These are phyloP conservation scores for Tachina lurida DNA, from an alignment of 2,888 invertebrate genomes.

Conservation along the genomic window DNA sequence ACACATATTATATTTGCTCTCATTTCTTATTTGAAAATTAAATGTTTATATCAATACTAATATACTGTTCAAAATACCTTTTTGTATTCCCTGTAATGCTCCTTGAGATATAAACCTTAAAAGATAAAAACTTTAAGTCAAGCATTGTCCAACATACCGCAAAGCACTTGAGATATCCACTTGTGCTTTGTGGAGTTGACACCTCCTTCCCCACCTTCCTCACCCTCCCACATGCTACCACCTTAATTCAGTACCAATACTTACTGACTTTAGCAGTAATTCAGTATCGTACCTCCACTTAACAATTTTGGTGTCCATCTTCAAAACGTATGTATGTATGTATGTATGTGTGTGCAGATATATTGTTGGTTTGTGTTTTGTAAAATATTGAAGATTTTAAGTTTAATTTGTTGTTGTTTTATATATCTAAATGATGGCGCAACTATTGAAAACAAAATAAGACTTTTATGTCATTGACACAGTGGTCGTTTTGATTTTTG, in stretches of 20 bases:
- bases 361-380: conserved; percentile 38
- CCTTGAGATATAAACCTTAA: conserved; percentile 24
- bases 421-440: conserved; percentile 26
- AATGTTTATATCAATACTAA: conserved; percentile 43
- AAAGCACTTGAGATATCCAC: conserved; percentile 61
- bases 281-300: conserved; percentile 5
- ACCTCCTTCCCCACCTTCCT: conserved; percentile 2
- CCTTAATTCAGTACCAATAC: background rate
- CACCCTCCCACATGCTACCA: background rate
- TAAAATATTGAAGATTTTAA: conserved; percentile 34
- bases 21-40: conserved; percentile 33
- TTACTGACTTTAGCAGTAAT: background rate
- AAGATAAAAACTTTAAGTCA: conserved; percentile 55
- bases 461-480: conserved; percentile 61
- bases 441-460: conserved; percentile 43
- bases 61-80: conserved; percentile 15
- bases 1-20: conserved; percentile 15
- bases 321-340: conserved; percentile 10
- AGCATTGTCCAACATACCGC: conserved; percentile 66
- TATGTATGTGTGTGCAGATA: background rate
- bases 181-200: conserved; percentile 59
- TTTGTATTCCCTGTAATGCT: conserved; percentile 25
- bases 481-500: conserved; percentile 45
- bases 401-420: conserved; percentile 39
- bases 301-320: conserved; percentile 24